Evolutionary conservation across 2,888 invertebrate species (phyloP), one percentile per base, ranked within the genome.

Genomic region (Gisinianus flammeolus): DNA sequence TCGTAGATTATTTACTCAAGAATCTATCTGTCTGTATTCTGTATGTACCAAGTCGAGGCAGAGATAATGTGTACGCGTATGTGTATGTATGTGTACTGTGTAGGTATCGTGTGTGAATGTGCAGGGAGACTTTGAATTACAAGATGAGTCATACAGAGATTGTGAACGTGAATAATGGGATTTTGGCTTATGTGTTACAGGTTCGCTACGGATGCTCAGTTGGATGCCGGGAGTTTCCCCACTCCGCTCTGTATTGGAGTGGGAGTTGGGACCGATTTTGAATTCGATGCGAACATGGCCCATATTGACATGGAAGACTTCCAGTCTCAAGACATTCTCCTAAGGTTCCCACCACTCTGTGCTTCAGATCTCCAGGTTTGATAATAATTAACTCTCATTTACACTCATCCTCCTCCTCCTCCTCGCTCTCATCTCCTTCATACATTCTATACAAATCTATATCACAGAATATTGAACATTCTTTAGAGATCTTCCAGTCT

Each of bases 241-340:
- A 79, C 69, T 31, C 79, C 79, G 54, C 71, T 79, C 24, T 79
- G 79, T 52, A 56, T 79, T 22, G 79, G 77, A 62, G 79, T 76
- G 62, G 79, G 76, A 66, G 79, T 77, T 52, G 79, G 77, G 30
- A 70, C 77, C 30, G 77, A 74, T 56, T 72, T 77, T 70, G 79
- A 78, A 62, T 90, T 96, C 88, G 96, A 96, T 88, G 95, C 95
- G 81, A 96, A 96, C 88, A 90, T 96, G 85, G 96, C 96, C 62
- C 95, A 96, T 88, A 95, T 95, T 78, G 96, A 96, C 88, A 96
- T 96, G 93, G 96, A 96, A 88, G 94, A 94, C 87, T 96, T 96
- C 88, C 91, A 93, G 84, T 93, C 95, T 28, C 94, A 95, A 88
- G 96, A 96, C 86, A 96, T 96, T 85, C 90, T 96, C 81, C 83